Base-by-base conservation (phyloP, 2,113 vertebrate species). In the Siniperca chuatsi region DNA sequence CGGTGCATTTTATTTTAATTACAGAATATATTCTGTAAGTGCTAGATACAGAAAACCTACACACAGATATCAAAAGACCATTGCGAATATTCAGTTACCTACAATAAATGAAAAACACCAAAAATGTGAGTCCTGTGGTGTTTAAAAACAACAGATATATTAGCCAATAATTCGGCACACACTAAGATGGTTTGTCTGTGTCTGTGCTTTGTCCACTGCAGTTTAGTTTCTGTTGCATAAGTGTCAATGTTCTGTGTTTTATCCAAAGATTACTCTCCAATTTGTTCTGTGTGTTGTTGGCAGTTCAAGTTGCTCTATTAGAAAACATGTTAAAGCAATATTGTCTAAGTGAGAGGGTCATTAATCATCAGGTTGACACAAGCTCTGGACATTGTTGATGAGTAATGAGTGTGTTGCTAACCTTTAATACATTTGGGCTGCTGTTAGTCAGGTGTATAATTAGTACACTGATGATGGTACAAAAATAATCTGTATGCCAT, bases 341-440 rank as follows among this genome's bases (percentile, higher is more conserved):
- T 84, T 85, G 58, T 81, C 58, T 6, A 66, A 87, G 85, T 78
- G 89, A 77, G 83, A 86, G 55, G 82, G 67, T 87, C 93, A 95
- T 95, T 93, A 95, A 95, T 95, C 94, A 95, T 87, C 73, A 75
- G 70, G 40, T 21, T 94, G 93, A 94, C 94, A 93, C 69, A 71
- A 73, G 85, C 78, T 93, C 89, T 94, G 94, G 93, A 95, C 83
- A 91, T 75, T 90, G 90, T 94, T 93, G 91, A 90, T 66, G 42
- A 90, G 72, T 90, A 93, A 93, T 90, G 92, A 91, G 82, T 33
- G 87, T 77, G 90, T 88, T 90, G 72, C 35, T 93, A 92, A 92
- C 90, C 88, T 84, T 90, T 91, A 86, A 90, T 90, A 46, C 87
- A 78, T 85, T 74, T 44, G 81, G 83, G 92, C 88, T 87, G 91